Evolutionary conservation across 2,888 invertebrate genomes (phyloP).

Genomic region (Proisotoma minuta): DNA sequence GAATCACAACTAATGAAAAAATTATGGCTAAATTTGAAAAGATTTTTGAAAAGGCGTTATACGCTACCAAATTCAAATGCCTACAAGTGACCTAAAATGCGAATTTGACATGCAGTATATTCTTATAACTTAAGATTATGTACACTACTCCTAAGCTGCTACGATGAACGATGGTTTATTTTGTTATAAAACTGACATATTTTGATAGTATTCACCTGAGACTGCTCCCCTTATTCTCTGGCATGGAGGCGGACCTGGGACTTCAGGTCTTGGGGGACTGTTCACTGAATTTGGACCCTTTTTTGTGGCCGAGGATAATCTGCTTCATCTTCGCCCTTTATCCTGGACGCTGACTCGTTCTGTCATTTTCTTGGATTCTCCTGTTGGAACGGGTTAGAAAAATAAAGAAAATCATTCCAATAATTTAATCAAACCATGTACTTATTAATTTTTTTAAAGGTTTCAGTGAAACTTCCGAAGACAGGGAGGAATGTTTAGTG

Average conservation of each 20-base stretch:
- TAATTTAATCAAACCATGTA: background rate
- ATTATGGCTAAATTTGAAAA: background rate
- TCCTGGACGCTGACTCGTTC: constrained; percentile 77
- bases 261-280: constrained; percentile 56
- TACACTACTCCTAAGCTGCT: no score
- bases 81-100: no score
- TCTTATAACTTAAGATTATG: no score
- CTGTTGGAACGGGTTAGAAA: constrained; percentile 65
- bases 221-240: constrained; percentile 54
- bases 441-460: constrained; percentile 61
- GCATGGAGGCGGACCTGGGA: constrained; percentile 60
- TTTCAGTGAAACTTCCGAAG: constrained; percentile 89
- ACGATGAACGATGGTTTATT: no score
- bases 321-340: constrained; percentile 61
- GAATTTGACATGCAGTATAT: no score
- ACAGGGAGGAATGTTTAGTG: constrained; percentile 69
- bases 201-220: no score
- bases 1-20: no score
- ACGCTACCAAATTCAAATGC: no score
- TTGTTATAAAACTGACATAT: no score
- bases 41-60: no score
- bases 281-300: constrained; percentile 62
- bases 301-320: constrained; percentile 49
- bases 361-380: constrained; percentile 84
- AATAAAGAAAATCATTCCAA: background rate